Evolutionary conservation across 2,888 invertebrate genomes (phyloP).

Genomic region (Leptinotarsa rubiginosa): DNA sequence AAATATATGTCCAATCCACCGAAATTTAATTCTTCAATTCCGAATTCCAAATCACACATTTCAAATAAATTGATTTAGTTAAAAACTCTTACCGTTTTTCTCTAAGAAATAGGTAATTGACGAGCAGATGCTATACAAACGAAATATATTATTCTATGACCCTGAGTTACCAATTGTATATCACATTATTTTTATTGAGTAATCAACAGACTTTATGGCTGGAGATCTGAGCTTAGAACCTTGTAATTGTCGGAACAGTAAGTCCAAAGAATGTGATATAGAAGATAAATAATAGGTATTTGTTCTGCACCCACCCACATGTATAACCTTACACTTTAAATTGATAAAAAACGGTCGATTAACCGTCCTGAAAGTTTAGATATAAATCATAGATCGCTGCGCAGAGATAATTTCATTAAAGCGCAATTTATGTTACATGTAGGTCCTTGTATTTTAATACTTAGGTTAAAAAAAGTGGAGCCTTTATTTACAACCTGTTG

Average conservation of each 20-base stretch:
- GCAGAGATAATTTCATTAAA: too few relatives aligned
- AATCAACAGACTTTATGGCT: background rate
- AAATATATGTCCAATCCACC: too few relatives aligned
- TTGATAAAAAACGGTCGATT: conserved; percentile 13
- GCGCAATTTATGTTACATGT: too few relatives aligned
- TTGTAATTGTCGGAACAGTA: conserved; percentile 21
- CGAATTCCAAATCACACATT: too few relatives aligned
- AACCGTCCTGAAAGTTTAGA: conserved; percentile 7
- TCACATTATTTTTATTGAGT: background rate
- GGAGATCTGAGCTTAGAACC: conserved; percentile 11
- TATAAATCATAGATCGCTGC: background rate
- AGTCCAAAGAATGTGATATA: conserved; percentile 12
- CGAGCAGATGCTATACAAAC: background rate
- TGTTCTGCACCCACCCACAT: conserved; percentile 9
- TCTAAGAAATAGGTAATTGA: background rate
- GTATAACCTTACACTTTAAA: conserved; percentile 8
- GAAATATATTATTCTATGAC: background rate
- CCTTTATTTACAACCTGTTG: too few relatives aligned
- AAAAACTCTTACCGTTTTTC: too few relatives aligned
- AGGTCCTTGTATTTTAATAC: too few relatives aligned
- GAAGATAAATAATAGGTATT: conserved; percentile 6
- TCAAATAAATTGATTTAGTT: too few relatives aligned
- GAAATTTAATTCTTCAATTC: too few relatives aligned
- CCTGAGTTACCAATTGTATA: background rate
- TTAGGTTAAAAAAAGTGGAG: too few relatives aligned